These are phyloP conservation scores for Phrynocephalus forsythii DNA, from an alignment of 2,797 vertebrate genomes.

Conservation along the genomic window DNA sequence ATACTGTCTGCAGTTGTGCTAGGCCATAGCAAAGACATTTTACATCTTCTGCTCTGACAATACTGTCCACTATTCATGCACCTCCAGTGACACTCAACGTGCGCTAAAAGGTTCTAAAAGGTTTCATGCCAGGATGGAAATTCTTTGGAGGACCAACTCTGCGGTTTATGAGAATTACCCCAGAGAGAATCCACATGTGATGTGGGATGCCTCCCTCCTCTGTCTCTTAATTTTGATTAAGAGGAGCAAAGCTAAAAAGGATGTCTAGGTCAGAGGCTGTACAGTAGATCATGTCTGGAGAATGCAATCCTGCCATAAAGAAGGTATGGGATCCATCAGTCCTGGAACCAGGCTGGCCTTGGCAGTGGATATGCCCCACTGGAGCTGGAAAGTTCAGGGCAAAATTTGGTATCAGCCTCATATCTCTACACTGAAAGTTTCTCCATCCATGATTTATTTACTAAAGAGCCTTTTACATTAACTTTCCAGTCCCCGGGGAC, in stretches of 20 bases:
- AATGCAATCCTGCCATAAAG: slow-evolving; percentile 84
- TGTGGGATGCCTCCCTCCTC: not conserved
- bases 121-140: not conserved
- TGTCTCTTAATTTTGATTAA: slow-evolving; percentile 46
- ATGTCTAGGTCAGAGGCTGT: slow-evolving; percentile 86
- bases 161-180: not conserved
- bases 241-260: slow-evolving; percentile 76
- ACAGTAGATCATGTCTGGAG: slow-evolving; percentile 79
- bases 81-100: not conserved
- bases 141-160: not conserved
- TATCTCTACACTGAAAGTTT: too few species aligned
- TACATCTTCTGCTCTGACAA: not conserved
- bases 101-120: too few species aligned
- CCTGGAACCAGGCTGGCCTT: slow-evolving; percentile 61
- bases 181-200: not conserved
- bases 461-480: too few species aligned
- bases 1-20: not conserved
- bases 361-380: not conserved
- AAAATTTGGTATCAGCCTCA: too few species aligned
- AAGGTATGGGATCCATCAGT: slow-evolving; percentile 88
- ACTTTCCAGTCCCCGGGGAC: too few species aligned
- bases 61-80: not conserved
- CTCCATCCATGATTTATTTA: too few species aligned
- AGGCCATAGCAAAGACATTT: not conserved
- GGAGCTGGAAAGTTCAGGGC: not conserved